Evolutionary conservation across 2,113 vertebrate genomes (phyloP).

Genomic region (Turnix velox): DNA sequence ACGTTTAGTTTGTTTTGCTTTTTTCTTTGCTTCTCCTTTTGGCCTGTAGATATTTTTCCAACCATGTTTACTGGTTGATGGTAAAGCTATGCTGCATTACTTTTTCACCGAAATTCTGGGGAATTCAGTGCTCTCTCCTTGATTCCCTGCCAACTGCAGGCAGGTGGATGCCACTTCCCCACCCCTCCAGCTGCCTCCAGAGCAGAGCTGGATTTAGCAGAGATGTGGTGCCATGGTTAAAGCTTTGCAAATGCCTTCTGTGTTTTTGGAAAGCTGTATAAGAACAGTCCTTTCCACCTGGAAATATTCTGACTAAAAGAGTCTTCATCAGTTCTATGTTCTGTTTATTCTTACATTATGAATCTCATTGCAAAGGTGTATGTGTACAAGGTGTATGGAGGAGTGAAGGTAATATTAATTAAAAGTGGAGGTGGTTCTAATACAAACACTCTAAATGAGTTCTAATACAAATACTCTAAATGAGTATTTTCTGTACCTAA

Average conservation of each 20-base stretch:
- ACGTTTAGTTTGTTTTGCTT: background rate
- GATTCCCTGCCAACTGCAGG: background rate
- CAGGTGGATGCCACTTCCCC: background rate
- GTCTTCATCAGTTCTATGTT: background rate
- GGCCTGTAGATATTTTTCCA: background rate
- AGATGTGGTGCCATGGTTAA: background rate
- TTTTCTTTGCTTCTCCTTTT: background rate
- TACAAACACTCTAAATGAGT: no score
- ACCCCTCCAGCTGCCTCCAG: conserved; percentile 22
- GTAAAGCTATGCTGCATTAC: background rate
- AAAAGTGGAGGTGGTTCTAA: background rate
- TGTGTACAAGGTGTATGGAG: background rate
- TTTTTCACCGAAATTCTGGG: background rate
- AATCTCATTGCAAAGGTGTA: background rate
- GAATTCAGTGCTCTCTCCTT: background rate
- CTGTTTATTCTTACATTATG: background rate
- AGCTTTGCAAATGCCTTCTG: background rate
- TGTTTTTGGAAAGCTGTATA: background rate
- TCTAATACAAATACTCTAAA: background rate
- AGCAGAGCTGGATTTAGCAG: background rate
- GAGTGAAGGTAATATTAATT: background rate
- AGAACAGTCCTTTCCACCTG: background rate
- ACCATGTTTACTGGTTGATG: background rate
- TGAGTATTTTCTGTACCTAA: background rate
- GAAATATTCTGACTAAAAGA: background rate